These are phyloP conservation scores for Hololepta plana DNA, from an alignment of 2,888 invertebrate species.

Conservation along the genomic window DNA sequence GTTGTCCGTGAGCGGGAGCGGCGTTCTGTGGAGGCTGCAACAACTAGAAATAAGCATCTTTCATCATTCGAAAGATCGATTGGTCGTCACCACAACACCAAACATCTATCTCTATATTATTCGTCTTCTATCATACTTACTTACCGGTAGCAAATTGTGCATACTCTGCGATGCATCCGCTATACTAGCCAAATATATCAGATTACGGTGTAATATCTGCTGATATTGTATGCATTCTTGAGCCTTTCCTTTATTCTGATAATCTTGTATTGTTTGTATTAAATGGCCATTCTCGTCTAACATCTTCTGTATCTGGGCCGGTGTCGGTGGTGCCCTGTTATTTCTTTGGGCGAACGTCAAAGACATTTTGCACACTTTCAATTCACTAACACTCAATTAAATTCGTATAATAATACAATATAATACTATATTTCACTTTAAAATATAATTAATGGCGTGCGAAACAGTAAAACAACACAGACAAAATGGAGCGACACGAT, in stretches of 20 bases:
- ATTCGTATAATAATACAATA: no score
- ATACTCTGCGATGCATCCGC: conserved; percentile 95
- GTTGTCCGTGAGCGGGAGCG: conserved; percentile 25
- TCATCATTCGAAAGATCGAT: background rate
- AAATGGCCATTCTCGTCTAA: conserved; percentile 94
- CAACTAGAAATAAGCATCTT: no score
- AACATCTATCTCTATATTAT: background rate
- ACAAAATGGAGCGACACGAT: no score
- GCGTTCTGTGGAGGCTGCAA: conserved; percentile 34
- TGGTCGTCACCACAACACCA: conserved; percentile 2
- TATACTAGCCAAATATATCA: conserved; percentile 87
- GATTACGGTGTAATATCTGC: conserved; percentile 83
- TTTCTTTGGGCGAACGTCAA: conserved; percentile 57
- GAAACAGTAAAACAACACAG: no score
- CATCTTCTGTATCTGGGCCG: conserved; percentile 84
- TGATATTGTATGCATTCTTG: conserved; percentile 90
- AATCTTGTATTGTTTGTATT: conserved; percentile 93
- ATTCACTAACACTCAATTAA: no score
- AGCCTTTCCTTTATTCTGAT: conserved; percentile 85
- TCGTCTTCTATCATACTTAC: no score
- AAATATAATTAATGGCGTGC: no score
- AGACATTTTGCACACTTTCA: no score
- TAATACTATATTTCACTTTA: no score
- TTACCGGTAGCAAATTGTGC: conserved; percentile 74
- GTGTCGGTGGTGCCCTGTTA: conserved; percentile 55